phyloP scores from a whole-genome alignment of 2,113 vertebrate species.

The Rhinogobius similis region DNA sequence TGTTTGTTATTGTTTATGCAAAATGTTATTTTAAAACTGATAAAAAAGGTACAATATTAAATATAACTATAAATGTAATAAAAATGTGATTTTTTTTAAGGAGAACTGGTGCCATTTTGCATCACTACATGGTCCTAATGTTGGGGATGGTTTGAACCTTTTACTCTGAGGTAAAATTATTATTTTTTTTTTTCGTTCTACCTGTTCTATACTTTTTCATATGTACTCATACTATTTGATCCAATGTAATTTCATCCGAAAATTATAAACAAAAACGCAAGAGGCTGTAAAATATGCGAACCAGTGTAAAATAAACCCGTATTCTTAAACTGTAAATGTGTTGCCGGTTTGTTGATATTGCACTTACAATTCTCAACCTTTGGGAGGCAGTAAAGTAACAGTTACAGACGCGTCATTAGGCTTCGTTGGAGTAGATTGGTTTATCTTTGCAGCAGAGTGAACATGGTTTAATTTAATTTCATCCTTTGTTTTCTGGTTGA shows the following conservation, averaged over 20 bases:
- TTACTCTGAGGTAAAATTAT: background rate
- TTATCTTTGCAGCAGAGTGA: too few species aligned
- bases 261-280: background rate
- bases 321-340: background rate
- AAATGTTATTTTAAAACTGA: background rate
- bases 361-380: background rate
- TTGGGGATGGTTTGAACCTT: background rate
- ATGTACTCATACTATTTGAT: background rate
- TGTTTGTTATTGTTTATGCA: background rate
- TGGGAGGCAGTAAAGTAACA: conserved; percentile 1
- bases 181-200: background rate
- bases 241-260: background rate
- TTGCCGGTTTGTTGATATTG: background rate
- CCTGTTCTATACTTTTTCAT: background rate
- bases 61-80: background rate
- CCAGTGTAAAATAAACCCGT: background rate
- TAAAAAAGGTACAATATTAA: background rate
- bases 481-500: background rate
- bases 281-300: background rate
- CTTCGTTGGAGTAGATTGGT: too few species aligned
- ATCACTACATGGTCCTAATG: background rate
- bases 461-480: too few species aligned
- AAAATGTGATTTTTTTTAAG: background rate
- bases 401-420: background rate
- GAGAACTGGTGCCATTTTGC: background rate